Evolutionary conservation across 2,888 invertebrate species (phyloP).

Genomic region (Phalangium opilio): DNA sequence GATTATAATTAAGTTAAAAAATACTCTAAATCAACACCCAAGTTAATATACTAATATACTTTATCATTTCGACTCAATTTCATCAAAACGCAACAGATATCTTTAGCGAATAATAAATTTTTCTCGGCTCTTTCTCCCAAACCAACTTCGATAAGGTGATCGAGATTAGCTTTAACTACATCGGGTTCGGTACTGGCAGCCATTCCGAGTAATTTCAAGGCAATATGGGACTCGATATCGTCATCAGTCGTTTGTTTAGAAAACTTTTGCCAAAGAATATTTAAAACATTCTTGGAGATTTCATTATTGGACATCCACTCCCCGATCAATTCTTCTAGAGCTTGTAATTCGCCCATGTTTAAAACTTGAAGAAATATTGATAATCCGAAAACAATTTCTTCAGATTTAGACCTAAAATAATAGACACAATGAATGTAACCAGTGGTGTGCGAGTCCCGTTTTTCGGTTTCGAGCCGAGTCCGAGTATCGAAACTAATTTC

Average conservation of each 20-base stretch:
- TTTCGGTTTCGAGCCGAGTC: too few species aligned
- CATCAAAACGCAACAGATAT: slow-evolving; percentile 42
- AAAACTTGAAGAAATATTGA: too few species aligned
- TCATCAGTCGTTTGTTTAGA: slow-evolving; percentile 50
- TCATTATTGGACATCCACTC: too few species aligned
- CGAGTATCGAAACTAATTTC: too few species aligned
- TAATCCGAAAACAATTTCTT: too few species aligned
- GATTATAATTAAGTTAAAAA: not conserved
- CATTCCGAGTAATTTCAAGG: slow-evolving; percentile 63
- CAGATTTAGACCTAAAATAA: too few species aligned
- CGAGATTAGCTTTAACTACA: slow-evolving; percentile 44
- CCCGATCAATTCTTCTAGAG: too few species aligned
- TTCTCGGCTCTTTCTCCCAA: slow-evolving; percentile 40
- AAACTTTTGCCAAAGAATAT: slow-evolving; percentile 73
- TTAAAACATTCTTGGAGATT: slow-evolving; percentile 23
- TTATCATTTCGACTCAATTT: slow-evolving; percentile 28
- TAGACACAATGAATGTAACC: too few species aligned
- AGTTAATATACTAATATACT: slow-evolving; percentile 24
- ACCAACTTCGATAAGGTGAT: slow-evolving; percentile 54
- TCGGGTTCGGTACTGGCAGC: slow-evolving; percentile 39
- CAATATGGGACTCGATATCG: slow-evolving; percentile 53
- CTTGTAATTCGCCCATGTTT: too few species aligned
- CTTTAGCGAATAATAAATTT: slow-evolving; percentile 41
- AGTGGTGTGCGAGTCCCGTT: too few species aligned
- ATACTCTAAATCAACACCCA: not conserved